A percentile compares a stretch with the other conserved stretches of the same genome.
phyloP scores from a whole-genome alignment of 2,888 invertebrate species.

The Cosmia pyralina region DNA sequence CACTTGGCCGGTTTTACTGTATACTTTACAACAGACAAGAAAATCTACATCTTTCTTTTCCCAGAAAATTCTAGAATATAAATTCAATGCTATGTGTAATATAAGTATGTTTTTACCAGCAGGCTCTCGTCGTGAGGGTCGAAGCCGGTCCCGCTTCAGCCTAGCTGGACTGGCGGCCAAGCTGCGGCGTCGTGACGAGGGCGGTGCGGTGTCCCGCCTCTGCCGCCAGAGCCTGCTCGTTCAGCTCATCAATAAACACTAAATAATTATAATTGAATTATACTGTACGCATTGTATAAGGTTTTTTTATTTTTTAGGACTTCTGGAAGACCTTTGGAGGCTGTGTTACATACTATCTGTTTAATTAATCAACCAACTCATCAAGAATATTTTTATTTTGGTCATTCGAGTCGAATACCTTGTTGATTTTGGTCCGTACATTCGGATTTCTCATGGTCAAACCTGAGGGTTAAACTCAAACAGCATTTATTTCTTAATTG shows the following conservation, averaged over 20 bases:
- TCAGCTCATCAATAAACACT: slow-evolving; percentile 83
- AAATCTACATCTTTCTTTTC: neutral
- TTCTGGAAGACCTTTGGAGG: neutral
- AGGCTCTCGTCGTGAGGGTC: slow-evolving; percentile 60
- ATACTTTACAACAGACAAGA: neutral
- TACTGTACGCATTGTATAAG: slow-evolving; percentile 44
- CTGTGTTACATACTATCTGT: neutral
- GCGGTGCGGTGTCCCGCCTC: slow-evolving; percentile 92
- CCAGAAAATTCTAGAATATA: neutral
- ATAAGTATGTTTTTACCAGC: neutral
- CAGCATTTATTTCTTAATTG: neutral
- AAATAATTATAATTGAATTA: slow-evolving; percentile 59
- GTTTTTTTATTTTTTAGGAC: slow-evolving; percentile 48
- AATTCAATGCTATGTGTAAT: neutral
- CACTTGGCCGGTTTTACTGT: neutral
- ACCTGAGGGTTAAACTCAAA: no score
- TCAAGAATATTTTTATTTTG: neutral
- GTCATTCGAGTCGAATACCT: neutral
- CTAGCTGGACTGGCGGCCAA: slow-evolving; percentile 85
- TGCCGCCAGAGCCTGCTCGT: slow-evolving; percentile 94
- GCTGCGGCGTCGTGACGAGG: slow-evolving; percentile 85
- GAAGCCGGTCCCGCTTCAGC: slow-evolving; percentile 82
- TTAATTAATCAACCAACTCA: no score
- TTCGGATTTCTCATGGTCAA: no score
- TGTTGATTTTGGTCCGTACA: neutral